Conservation (phyloP, 2,888 invertebrate species). For the Augochlorella aurata region DNA sequence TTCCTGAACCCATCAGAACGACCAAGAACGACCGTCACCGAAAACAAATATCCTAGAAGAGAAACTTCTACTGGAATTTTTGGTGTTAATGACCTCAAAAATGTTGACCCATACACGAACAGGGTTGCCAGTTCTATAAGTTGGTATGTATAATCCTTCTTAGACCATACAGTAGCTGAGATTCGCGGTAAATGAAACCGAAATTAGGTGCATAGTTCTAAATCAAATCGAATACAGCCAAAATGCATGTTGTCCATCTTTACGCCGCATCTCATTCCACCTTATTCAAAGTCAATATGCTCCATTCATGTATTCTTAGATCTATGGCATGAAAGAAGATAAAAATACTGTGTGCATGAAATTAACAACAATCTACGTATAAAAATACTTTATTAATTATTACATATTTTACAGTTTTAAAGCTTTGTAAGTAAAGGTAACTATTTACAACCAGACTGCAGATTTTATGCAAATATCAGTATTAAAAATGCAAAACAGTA, state of each 20-base stretch:
- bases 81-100: neutral
- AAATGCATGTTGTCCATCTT: no score
- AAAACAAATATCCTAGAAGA: conserved; percentile 32
- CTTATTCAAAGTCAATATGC: no score
- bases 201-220: no score
- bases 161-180: no score
- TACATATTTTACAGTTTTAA: conserved; percentile 4
- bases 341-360: neutral
- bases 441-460: neutral
- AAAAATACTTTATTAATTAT: conserved; percentile 6
- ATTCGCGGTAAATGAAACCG: no score
- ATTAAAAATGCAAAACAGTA: neutral
- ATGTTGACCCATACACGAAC: neutral
- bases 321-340: no score
- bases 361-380: conserved; percentile 82
- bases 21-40: conserved; percentile 7
- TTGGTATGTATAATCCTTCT: no score
- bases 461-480: neutral
- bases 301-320: no score
- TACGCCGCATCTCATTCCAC: no score
- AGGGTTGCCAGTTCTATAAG: neutral
- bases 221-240: no score
- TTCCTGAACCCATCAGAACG: conserved; percentile 55
- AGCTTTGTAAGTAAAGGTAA: neutral
- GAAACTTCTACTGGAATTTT: neutral